Conservation (phyloP, 1,140 invertebrate species). For the Tetragonula clypearis region DNA sequence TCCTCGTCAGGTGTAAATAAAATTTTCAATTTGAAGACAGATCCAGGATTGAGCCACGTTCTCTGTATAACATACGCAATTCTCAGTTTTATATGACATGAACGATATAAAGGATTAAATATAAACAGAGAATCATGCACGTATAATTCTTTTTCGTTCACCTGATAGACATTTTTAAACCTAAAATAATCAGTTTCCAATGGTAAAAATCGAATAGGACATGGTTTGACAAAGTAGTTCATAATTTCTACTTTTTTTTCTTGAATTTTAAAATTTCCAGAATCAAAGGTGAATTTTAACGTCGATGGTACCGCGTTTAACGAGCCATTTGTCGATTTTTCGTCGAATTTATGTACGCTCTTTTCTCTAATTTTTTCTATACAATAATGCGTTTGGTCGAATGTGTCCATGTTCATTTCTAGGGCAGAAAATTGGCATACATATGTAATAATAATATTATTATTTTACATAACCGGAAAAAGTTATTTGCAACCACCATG, state of each 20-base stretch:
- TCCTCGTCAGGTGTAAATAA: constrained; percentile 30
- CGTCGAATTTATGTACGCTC: neutral
- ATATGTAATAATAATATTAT: neutral
- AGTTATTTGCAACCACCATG: neutral
- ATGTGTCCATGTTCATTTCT: neutral
- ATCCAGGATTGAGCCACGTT: constrained; percentile 24
- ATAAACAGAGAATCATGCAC: neutral
- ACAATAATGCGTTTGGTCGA: neutral
- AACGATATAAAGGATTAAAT: neutral
- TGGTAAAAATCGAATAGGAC: constrained; percentile 15
- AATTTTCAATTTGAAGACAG: constrained; percentile 15
- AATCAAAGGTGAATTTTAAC: constrained; percentile 17
- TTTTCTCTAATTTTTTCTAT: neutral
- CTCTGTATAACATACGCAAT: constrained; percentile 4
- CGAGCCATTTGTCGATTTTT: neutral
- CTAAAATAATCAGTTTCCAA: constrained; percentile 20
- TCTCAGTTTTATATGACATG: neutral
- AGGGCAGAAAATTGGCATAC: neutral
- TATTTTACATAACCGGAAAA: neutral
- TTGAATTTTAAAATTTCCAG: constrained; percentile 13
- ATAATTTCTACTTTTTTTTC: constrained; percentile 18
- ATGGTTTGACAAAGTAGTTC: constrained; percentile 25
- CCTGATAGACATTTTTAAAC: neutral
- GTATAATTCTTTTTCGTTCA: neutral
- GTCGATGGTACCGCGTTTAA: constrained; percentile 2